Conservation (phyloP, 2,888 invertebrate genomes). For the Torymus tubicola region DNA sequence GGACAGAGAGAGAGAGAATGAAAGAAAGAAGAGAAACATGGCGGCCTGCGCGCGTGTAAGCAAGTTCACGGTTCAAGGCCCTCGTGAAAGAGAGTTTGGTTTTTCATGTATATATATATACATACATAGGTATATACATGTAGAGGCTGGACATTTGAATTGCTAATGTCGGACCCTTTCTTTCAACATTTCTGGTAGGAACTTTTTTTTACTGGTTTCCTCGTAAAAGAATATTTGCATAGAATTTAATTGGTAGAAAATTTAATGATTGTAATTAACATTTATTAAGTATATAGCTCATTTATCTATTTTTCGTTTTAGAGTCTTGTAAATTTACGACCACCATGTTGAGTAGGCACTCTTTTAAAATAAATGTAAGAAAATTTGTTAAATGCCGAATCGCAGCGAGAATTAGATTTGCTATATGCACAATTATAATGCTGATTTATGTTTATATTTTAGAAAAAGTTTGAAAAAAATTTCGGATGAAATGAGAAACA, state of each 20-base stretch:
- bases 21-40: not conserved
- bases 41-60: not conserved
- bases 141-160: no score
- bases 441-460: constrained; percentile 13
- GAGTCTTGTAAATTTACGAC: constrained; percentile 12
- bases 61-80: no score
- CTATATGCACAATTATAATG: constrained; percentile 35
- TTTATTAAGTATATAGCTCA: not conserved
- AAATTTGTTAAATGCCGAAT: constrained; percentile 21
- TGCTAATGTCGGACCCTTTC: no score
- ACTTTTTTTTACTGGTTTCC: no score
- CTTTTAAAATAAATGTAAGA: constrained; percentile 36
- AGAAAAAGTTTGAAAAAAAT: constrained; percentile 12
- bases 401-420: constrained; percentile 19
- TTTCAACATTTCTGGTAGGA: no score
- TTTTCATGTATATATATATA: no score
- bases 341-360: constrained; percentile 47
- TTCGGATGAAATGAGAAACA: constrained; percentile 30
- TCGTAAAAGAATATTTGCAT: no score
- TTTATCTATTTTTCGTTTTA: not conserved
- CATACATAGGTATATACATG: no score
- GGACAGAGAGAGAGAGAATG: no score
- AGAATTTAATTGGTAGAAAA: no score
- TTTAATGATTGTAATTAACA: no score
- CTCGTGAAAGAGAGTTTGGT: no score